These are phyloP conservation scores for Melanostoma mellinum DNA, from an alignment of 2,888 invertebrate genomes.

Conservation along the genomic window DNA sequence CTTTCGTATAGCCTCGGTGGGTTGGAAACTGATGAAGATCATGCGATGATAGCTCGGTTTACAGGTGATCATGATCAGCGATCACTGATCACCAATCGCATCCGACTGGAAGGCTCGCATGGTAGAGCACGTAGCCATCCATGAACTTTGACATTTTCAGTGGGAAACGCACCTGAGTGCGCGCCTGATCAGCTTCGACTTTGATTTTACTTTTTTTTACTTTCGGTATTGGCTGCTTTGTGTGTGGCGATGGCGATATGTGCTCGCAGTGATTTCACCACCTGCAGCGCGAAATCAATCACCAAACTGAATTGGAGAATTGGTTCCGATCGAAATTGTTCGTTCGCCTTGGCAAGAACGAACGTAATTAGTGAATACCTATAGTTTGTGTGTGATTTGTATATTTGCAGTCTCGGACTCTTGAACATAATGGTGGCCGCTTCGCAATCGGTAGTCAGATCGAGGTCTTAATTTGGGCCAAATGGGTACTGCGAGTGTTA, in stretches of 20 bases:
- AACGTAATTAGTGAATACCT: conserved; percentile 63
- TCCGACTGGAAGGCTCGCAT: conserved; percentile 42
- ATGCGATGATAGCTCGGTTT: conserved; percentile 35
- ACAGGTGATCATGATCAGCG: conserved; percentile 31
- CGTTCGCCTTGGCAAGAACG: conserved; percentile 67
- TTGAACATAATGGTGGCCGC: not conserved
- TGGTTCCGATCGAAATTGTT: conserved; percentile 70
- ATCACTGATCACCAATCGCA: conserved; percentile 1
- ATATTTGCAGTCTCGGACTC: not conserved
- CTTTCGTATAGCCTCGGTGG: not conserved
- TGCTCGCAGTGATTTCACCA: conserved; percentile 63
- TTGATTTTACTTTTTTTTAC: not conserved
- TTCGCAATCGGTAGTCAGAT: conserved; percentile 42
- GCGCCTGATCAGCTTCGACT: conserved; percentile 2
- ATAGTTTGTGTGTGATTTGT: conserved; percentile 8
- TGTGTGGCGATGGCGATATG: not conserved
- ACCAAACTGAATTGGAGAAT: conserved; percentile 69
- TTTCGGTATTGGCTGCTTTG: not conserved
- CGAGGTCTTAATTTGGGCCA: conserved; percentile 70
- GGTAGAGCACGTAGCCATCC: conserved; percentile 57
- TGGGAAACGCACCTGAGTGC: conserved; percentile 60
- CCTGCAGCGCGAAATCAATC: conserved; percentile 70
- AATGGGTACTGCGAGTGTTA: conserved; percentile 41
- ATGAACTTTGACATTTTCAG: conserved; percentile 66
- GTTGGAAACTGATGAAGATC: conserved; percentile 37